A percentile compares a stretch with the other conserved stretches of the same genome.
These are phyloP conservation scores for Sus scrofa DNA, from an alignment of 2,113 vertebrate genomes.

Conservation along the genomic window T2T-Sscrofa CM000820.6:8413001-8413500, in stretches of 20 bases:
- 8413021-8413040: background rate
- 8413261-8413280: conserved; percentile 4
- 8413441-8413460: background rate
- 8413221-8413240: background rate
- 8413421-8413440: background rate
- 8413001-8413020: background rate
- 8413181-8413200: conserved; percentile 13
- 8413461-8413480: background rate
- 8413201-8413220: background rate
- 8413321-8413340: background rate
- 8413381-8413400: background rate
- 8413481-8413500: background rate
- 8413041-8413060: background rate
- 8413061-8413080: background rate
- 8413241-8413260: background rate
- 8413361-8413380: background rate
- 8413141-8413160: background rate
- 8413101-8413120: background rate
- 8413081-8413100: background rate
- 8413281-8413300: background rate
- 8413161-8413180: conserved; percentile 6
- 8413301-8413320: background rate
- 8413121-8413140: background rate
- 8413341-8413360: background rate
- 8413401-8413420: background rate